Base-by-base conservation (phyloP, 92 coral and sea anemone genomes). In the Actinernus sp. region DNA sequence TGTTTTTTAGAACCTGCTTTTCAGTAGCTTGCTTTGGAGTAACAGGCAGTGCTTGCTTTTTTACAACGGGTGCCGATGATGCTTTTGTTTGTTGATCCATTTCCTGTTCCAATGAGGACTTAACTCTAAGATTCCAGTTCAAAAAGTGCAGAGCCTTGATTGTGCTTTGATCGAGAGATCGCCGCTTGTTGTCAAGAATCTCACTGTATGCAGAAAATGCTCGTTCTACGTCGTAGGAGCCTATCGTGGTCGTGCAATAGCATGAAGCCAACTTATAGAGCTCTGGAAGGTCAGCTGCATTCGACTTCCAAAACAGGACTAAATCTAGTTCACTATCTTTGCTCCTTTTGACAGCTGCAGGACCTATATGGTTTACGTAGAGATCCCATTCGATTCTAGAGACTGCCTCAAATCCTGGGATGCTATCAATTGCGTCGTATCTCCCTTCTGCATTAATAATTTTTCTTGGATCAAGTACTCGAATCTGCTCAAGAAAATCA, bases 391-490 rank as follows among this genome's bases (percentile, higher is more conserved):
- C 63, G 46, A 49, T 44, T 26, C 60, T 71, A 12, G 86, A 38
- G 14, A 84, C 91, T 17, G 57, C 63, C 34, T 84, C 80, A 26
- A 85, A 31, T 13, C 86, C 82, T 58, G 92, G 92, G 47, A 71
- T 85, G 52, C 41, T 31, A 67, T 78, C 76, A 0, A 78, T 37
- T 26, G 48, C 56, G 16, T 45, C 55, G 17, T 61, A 44, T 6
- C 31, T 29, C 36, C 56, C 12, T 13, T 53, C 17, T 6, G 24
- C 22, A 23, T 47, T 45, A 1, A 58, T 31, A 1, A 78, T 55
- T 49, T 85, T 71, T 2, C 1, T 64, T 10, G 91, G 87, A 32
- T 85, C 70, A 2, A 78, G 63, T 14, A 84, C 56, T 46, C 56
- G 44, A 1, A 85, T 50, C 68, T 82, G 63, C 7, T 71, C 68